phyloP scores from a whole-genome alignment of 2,113 vertebrate genomes.

The Amblyornis subalaris region DNA sequence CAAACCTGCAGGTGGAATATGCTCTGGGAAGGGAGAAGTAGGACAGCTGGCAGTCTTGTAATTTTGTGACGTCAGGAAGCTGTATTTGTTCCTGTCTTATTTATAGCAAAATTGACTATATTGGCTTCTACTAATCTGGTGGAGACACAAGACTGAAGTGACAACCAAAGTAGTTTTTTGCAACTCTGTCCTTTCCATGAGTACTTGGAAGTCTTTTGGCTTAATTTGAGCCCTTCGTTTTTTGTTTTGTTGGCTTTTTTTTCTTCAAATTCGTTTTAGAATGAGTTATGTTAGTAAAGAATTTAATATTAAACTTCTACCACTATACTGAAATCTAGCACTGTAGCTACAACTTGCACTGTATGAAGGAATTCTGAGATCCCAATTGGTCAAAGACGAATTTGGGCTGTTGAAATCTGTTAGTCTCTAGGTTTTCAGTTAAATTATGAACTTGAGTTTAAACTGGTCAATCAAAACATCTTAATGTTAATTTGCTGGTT shows the following conservation, averaged over 20 bases:
- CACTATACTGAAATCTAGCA: not conserved
- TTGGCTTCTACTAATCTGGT: not conserved
- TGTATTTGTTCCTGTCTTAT: not conserved
- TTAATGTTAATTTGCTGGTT: not conserved
- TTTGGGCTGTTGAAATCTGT: not conserved
- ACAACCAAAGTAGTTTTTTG: not conserved
- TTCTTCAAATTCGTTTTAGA: not conserved
- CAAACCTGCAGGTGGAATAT: not conserved
- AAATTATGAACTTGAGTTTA: not conserved
- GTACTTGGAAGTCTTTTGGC: not conserved
- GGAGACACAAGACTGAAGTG: not conserved
- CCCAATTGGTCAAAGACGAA: not conserved
- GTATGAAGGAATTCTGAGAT: not conserved
- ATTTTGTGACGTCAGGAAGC: not conserved
- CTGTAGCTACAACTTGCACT: not conserved
- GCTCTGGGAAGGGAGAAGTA: not conserved
- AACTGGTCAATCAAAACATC: not conserved
- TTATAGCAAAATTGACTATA: not conserved
- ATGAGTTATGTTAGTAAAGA: not conserved
- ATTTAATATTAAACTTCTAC: not conserved
- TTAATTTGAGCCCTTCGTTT: not conserved
- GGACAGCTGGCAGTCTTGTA: not conserved
- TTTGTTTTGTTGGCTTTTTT: not conserved
- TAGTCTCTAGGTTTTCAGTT: not conserved
- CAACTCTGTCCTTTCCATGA: fast-evolving